phyloP scores from a whole-genome alignment of 2,113 vertebrate species.

The Zapus hudsonius region DNA sequence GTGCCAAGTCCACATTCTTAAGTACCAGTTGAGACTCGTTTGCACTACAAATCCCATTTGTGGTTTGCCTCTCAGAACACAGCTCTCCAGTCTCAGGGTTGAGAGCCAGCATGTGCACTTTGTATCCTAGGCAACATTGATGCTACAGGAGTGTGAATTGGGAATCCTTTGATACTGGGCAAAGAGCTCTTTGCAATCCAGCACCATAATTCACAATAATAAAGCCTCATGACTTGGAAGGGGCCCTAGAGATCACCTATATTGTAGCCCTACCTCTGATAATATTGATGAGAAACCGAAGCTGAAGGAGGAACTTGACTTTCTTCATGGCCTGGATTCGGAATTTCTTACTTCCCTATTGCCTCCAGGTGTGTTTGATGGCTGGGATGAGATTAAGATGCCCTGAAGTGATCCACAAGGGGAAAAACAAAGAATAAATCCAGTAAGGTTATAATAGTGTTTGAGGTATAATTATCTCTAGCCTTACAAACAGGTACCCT shows the following conservation, averaged over 20 bases:
- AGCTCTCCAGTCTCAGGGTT: neutral
- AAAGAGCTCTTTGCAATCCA: neutral
- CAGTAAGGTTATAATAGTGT: neutral
- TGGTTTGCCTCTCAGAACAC: neutral
- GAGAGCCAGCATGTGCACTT: neutral
- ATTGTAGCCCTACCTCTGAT: neutral
- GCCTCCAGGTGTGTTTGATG: conserved; percentile 45
- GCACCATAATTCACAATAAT: neutral
- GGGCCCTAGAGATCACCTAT: neutral
- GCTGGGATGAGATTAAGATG: conserved; percentile 19
- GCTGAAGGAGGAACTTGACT: neutral
- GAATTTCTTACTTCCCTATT: neutral
- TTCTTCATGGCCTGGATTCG: neutral
- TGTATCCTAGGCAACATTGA: conserved; percentile 30
- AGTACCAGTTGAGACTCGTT: neutral
- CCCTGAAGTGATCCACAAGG: neutral
- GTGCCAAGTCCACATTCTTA: neutral
- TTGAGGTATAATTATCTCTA: conserved; percentile 6
- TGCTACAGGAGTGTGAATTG: conserved; percentile 17
- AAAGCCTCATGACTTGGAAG: neutral
- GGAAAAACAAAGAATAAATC: neutral
- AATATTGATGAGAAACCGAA: neutral
- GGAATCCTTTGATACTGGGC: conserved; percentile 36
- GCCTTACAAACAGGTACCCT: neutral
- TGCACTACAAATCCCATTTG: neutral